phyloP scores from a whole-genome alignment of 2,113 vertebrate species.

The Oreocharis arfaki region DNA sequence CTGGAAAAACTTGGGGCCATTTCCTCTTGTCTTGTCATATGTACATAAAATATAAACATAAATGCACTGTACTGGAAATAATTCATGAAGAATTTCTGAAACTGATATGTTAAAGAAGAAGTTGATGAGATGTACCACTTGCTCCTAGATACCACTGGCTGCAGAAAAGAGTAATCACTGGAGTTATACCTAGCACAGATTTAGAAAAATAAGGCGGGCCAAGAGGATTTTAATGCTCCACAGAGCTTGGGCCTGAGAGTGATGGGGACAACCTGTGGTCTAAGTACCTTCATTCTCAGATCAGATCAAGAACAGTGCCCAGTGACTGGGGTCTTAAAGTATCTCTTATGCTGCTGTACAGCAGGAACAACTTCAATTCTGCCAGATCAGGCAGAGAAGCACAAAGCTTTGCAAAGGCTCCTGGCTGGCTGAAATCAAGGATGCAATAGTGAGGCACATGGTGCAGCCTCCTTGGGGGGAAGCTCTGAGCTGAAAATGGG shows the following conservation, averaged over 20 bases:
- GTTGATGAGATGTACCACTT: neutral
- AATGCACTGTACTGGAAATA: neutral
- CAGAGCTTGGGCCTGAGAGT: neutral
- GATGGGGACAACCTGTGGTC: neutral
- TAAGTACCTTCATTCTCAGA: neutral
- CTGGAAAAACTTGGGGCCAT: neutral
- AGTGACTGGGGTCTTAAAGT: neutral
- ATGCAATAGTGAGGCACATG: neutral
- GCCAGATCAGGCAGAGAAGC: neutral
- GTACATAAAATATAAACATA: neutral
- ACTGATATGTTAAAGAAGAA: neutral
- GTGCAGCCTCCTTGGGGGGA: neutral
- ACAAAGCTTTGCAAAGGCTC: neutral
- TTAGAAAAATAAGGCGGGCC: neutral
- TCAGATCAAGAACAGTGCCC: neutral
- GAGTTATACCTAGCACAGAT: neutral
- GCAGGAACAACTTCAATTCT: neutral
- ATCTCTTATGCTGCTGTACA: neutral
- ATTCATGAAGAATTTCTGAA: neutral
- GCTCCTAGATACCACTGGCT: neutral
- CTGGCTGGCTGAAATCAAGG: neutral
- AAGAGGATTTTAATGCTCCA: neutral
- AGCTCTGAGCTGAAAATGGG: neutral
- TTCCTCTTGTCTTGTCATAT: neutral
- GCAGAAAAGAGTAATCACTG: neutral